These are phyloP conservation scores for Lycodopsis pacificus DNA, from an alignment of 2,797 vertebrate species.

Conservation along the genomic window DNA sequence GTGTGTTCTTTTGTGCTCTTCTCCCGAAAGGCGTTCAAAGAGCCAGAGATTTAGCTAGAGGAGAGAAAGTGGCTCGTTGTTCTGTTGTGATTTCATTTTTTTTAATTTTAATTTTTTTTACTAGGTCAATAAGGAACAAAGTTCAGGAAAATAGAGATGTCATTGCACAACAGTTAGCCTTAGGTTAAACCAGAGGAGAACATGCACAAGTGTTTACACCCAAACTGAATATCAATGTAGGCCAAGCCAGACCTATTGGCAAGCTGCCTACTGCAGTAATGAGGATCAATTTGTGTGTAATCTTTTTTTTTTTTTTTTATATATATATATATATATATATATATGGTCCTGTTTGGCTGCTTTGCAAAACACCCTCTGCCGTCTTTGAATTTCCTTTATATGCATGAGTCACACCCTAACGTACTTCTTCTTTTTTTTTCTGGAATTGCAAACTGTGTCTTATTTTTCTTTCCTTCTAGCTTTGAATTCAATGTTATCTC, in stretches of 20 bases:
- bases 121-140: background rate
- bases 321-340: too few relatives aligned
- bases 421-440: slow-evolving; percentile 20
- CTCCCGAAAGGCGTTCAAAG: background rate
- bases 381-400: slow-evolving; percentile 30
- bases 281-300: background rate
- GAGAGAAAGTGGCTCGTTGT: background rate
- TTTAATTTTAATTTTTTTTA: background rate
- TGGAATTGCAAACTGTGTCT: background rate
- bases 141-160: background rate
- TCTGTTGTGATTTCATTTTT: background rate
- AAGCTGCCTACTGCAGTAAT: background rate
- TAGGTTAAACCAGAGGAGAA: background rate
- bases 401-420: slow-evolving; percentile 15
- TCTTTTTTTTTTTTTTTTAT: background rate
- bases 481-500: slow-evolving; percentile 1
- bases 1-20: slow-evolving; percentile 16
- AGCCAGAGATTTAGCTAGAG: slow-evolving; percentile 4
- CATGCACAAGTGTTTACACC: background rate
- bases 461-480: background rate
- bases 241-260: background rate
- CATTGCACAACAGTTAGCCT: background rate
- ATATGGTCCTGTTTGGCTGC: slow-evolving; percentile 1
- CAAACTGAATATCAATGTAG: slow-evolving; percentile 9
- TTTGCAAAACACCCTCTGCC: background rate